Conservation (phyloP, 2,797 vertebrate species). For the Tapera naevia region DNA sequence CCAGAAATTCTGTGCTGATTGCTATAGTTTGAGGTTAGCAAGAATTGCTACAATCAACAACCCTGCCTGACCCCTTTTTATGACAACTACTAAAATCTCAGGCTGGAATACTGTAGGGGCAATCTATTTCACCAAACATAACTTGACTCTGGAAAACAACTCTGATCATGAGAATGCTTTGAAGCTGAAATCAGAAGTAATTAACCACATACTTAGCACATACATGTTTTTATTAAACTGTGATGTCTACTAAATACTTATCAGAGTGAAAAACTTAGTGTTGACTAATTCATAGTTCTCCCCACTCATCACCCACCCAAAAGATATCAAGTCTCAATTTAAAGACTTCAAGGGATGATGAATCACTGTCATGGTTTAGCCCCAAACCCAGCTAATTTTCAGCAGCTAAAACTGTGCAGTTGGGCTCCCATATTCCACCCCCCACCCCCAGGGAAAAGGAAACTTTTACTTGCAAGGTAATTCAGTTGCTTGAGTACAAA, state of each 20-base stretch:
- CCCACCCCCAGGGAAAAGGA: too few species aligned
- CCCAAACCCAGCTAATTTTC: too few species aligned
- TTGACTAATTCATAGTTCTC: not conserved
- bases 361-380: not conserved
- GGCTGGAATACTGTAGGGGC: not conserved
- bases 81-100: not conserved
- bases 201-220: not conserved
- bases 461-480: not conserved
- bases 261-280: not conserved
- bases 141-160: not conserved
- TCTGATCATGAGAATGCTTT: not conserved
- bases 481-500: not conserved
- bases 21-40: not conserved
- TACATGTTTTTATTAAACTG: not conserved
- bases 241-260: not conserved
- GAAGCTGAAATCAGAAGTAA: not conserved
- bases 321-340: not conserved
- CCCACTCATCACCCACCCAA: accelerated
- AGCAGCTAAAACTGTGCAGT: too few species aligned
- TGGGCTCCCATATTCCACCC: too few species aligned
- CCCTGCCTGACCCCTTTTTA: not conserved
- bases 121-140: not conserved
- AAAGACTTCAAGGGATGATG: not conserved
- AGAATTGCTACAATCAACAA: not conserved
- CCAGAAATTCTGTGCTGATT: not conserved